Evolutionary conservation across 2,797 vertebrate genomes (phyloP).

Genomic region (Peromyscus aztecus): DNA sequence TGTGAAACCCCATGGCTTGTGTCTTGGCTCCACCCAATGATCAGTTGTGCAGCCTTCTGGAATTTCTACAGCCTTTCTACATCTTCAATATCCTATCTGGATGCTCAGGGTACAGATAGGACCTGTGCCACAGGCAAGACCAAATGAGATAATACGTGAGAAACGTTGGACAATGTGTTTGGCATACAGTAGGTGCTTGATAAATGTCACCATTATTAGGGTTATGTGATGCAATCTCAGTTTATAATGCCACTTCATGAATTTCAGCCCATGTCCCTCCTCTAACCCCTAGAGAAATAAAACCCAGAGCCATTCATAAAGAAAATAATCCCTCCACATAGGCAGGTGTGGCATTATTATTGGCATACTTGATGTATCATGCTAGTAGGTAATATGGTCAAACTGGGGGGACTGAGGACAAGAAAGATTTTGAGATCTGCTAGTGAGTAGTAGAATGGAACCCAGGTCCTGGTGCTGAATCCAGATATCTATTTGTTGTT

Average conservation of each 20-base stretch:
- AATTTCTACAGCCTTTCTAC: not conserved
- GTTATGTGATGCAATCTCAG: not conserved
- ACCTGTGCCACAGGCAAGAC: not conserved
- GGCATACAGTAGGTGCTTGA: not conserved
- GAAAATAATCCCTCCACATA: not conserved
- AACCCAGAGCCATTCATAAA: not conserved
- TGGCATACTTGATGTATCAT: not conserved
- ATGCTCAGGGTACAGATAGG: not conserved
- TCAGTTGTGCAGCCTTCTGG: not conserved
- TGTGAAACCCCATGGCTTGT: not conserved
- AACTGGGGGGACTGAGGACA: not conserved
- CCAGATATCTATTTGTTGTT: not conserved
- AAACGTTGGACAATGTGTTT: not conserved
- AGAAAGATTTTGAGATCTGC: not conserved
- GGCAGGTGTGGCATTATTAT: not conserved
- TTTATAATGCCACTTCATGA: constrained; percentile 29
- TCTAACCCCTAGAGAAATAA: not conserved
- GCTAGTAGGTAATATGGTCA: not conserved
- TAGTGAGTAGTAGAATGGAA: not conserved
- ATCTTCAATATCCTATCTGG: not conserved
- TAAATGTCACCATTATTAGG: not conserved
- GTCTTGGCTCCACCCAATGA: no score
- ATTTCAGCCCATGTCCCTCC: not conserved
- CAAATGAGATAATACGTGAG: not conserved
- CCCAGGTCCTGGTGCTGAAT: not conserved